Evolutionary conservation across 2,113 vertebrate genomes (phyloP), one percentile per base, ranked within the genome.

Genomic region (Onychorhynchus coronatus): DNA sequence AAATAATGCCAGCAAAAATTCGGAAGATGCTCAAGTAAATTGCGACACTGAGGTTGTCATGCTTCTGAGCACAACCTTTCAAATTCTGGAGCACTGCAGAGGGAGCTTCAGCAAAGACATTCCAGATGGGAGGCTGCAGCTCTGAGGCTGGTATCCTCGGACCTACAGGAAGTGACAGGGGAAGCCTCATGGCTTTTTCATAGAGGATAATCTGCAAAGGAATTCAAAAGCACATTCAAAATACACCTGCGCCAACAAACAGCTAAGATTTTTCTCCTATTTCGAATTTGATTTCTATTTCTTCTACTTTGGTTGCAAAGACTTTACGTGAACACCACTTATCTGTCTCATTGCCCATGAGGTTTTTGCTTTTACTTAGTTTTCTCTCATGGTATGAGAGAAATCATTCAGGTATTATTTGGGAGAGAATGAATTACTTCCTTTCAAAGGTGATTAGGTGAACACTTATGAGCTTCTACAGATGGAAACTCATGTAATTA

Each of bases 121-220:
- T 95, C 97, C 96, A 97, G 77, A 93, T 95, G 9, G 96, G 97
- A 67, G 91, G 76, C 78, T 96, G 91, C 50, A 85, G 65, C 56
- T 95, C 91, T 65, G 97, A 95, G 31, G 91, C 63, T 50, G 82
- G 35, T 46, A 59, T 70, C 46, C 11, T 75, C 0, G 91, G 86
- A 50, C 95, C 95, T n/a, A 98, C 80, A 18, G 98, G 98, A 73
- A 99, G 50, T 42, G 96, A 35, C 13, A 98, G 27, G 19, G 98
- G 98, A 77, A 99, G 97, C 58, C n/a, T 79, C 44, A 98, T 5
- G 87, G 93, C 88, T 94, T 95, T 71, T 85, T 97, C 98, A 53
- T 97, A 98, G 71, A 97, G 41, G 18, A 91, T 97, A 70, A 74
- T 41, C 99, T 99, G 97, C 56, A 94, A 97, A 88, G 12, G 37